Evolutionary conservation across 30 jellyfish, hydroid and myxozoan genomes (phyloP), one percentile per base, ranked within the genome.

Genomic region (Turritopsis dohrnii): DNA sequence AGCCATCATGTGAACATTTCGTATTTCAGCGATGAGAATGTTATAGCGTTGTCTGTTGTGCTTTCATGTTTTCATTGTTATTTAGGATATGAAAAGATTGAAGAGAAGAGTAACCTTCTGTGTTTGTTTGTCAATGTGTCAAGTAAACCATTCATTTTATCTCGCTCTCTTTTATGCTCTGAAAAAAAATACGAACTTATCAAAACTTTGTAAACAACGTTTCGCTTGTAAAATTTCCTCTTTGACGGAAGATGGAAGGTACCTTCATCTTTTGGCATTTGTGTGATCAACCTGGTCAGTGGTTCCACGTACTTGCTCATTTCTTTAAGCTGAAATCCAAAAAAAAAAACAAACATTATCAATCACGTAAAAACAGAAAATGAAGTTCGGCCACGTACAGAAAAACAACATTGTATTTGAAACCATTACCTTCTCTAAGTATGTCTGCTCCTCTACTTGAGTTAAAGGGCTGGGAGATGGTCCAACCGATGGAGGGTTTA

Each of bases 301-400:
- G 89, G 89, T 5, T 65, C 86, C 26, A 82, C 73, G 69, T 82
- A 82, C 21, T 82, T 82, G 74, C 89, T 82, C 83, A 80, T 52
- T 21, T 80, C 87, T 80, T 65, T 80, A 22, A 80, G 53, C 87
- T 80, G 65, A 52, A 65, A 80, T 13, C 22, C 9, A 77, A 77
- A 4, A 22, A 21, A 29, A 52, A 23, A 77, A 4, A 19, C 30
- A 22, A 13, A n/a, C 24, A n/a, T 27, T 19, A 27, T n/a, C 77
- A 69, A 0, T 21, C 31, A n/a, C n/a, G n/a, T n/a, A n/a, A n/a
- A n/a, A 76, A 18, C 66, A 25, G 74, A 21, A 54, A 85, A 74
- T 16, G 75, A 26, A 18, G 8, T 21, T 22, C 66, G 84, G 30
- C 73, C 31, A 18, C 71, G 82, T 26, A 71, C 74, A 13, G 71